Conservation (phyloP, 2,888 invertebrate species). For the Octonoba sinensis region DNA sequence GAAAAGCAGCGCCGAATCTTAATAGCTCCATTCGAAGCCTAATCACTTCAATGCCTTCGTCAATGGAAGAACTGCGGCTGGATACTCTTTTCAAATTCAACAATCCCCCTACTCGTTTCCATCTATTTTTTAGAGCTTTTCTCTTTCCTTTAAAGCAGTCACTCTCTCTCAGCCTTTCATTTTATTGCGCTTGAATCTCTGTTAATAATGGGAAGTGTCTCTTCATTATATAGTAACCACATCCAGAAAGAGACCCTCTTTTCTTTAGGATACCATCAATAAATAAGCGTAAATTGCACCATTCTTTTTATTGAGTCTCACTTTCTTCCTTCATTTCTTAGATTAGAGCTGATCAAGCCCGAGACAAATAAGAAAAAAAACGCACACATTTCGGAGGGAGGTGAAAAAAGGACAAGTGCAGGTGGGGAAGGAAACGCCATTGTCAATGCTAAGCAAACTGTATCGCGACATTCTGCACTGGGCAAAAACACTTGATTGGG, state of each 20-base stretch:
- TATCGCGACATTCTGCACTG: conserved; percentile 25
- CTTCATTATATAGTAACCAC: conserved; percentile 64
- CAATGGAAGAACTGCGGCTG: conserved; percentile 49
- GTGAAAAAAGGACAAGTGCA: not conserved
- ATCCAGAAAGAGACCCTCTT: conserved; percentile 52
- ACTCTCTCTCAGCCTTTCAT: conserved; percentile 39
- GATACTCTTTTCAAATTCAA: conserved; percentile 47
- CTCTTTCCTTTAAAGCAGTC: conserved; percentile 54
- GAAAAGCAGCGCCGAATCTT: conserved; percentile 58
- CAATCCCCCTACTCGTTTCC: conserved; percentile 40
- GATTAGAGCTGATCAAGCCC: conserved; percentile 57
- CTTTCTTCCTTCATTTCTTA: conserved; percentile 41
- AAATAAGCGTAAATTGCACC: conserved; percentile 64
- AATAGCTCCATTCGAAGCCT: conserved; percentile 64
- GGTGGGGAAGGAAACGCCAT: conserved; percentile 24
- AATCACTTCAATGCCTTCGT: conserved; percentile 63
- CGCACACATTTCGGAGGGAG: conserved; percentile 13
- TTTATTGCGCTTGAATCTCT: conserved; percentile 60
- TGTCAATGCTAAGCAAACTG: conserved; percentile 61
- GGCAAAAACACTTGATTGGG: conserved; percentile 59
- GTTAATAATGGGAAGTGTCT: conserved; percentile 62
- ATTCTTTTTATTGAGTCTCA: conserved; percentile 59
- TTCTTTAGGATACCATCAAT: conserved; percentile 55
- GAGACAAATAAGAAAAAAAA: conserved; percentile 54
- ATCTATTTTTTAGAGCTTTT: conserved; percentile 58